A percentile compares a stretch with the other conserved stretches of the same genome.
phyloP scores from a whole-genome alignment of 1,140 invertebrate species.

The Drosophila nebulosa region DNA sequence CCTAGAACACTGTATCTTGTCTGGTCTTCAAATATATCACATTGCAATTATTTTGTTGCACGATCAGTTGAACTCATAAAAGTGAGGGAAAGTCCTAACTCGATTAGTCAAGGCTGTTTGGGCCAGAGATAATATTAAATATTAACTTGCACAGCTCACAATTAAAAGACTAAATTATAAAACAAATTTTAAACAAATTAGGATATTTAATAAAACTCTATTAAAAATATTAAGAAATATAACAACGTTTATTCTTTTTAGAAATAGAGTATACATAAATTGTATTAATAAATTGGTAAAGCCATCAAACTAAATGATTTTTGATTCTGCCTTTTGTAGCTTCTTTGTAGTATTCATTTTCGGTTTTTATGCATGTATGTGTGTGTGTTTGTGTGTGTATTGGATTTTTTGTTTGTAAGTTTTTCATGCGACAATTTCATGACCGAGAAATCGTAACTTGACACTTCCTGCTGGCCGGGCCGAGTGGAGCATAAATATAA shows the following conservation, averaged over 20 bases:
- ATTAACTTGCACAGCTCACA: too few relatives aligned
- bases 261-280: neutral
- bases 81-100: too few relatives aligned
- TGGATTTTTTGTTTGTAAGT: neutral
- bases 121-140: too few relatives aligned
- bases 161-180: too few relatives aligned
- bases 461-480: conserved; percentile 60
- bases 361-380: neutral
- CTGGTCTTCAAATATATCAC: neutral
- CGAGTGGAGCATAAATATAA: conserved; percentile 47
- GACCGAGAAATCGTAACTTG: conserved; percentile 42
- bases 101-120: too few relatives aligned
- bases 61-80: neutral
- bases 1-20: neutral
- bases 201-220: too few relatives aligned
- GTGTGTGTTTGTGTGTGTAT: neutral
- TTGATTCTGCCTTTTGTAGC: neutral
- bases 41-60: neutral
- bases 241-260: too few relatives aligned
- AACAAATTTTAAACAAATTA: too few relatives aligned
- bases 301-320: neutral
- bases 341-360: neutral
- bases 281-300: neutral
- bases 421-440: conserved; percentile 51
- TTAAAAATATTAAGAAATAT: neutral